phyloP scores from a whole-genome alignment of 2,113 vertebrate species.

The Ranitomeya variabilis region DNA sequence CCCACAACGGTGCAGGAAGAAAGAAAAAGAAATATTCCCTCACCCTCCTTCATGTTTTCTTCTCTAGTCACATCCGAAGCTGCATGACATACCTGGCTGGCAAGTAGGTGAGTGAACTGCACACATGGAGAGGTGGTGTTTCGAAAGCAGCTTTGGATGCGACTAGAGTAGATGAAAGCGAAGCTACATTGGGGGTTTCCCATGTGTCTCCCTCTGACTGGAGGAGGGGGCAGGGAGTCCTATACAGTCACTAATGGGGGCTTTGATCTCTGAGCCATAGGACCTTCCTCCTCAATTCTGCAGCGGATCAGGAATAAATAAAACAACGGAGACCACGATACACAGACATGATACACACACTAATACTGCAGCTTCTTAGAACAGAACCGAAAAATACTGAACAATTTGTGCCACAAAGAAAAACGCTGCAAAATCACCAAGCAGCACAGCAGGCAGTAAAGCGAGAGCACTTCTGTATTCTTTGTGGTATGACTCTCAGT shows the following conservation, averaged over 20 bases:
- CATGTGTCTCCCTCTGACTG: no score
- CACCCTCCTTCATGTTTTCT: neutral
- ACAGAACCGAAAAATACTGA: constrained; percentile 21
- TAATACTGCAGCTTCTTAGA: constrained; percentile 14
- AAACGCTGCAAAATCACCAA: neutral
- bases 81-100: neutral
- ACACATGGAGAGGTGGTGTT: neutral
- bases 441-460: neutral
- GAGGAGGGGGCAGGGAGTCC: neutral
- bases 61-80: neutral
- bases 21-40: no score
- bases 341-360: neutral
- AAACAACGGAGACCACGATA: neutral
- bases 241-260: neutral
- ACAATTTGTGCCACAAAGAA: constrained; percentile 27
- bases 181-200: neutral
- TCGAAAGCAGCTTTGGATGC: neutral
- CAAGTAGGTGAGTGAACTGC: no score
- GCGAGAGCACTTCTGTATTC: neutral
- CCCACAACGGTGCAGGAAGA: no score
- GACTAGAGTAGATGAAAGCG: neutral
- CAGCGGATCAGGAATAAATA: neutral
- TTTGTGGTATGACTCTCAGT: neutral
- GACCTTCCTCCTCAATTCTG: no score
- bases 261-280: neutral